A percentile compares a stretch with the other conserved stretches of the same genome.
Evolutionary conservation across 2,888 invertebrate species (phyloP).

Genomic region (Limnephilus auricula): DNA sequence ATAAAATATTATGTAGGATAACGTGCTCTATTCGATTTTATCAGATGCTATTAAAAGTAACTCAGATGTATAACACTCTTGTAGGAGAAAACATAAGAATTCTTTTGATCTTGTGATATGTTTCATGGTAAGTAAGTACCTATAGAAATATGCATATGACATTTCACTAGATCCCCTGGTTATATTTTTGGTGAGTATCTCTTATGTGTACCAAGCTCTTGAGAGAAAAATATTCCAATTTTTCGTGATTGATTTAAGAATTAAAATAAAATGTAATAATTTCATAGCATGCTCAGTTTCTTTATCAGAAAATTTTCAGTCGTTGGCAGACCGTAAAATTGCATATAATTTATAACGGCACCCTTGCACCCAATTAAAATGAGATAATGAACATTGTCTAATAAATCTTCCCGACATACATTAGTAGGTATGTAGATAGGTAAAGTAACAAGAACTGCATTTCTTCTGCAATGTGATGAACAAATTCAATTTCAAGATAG

Average conservation of each 20-base stretch:
- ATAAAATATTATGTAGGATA: no score
- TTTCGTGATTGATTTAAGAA: neutral
- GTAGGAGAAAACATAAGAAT: neutral
- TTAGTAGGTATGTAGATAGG: neutral
- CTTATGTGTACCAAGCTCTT: no score
- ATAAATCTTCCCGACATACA: neutral
- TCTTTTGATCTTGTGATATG: neutral
- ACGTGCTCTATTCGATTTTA: neutral
- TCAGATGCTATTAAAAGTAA: neutral
- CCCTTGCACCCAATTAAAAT: conserved; percentile 11
- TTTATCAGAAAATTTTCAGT: neutral
- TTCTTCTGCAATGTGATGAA: neutral
- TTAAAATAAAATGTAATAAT: neutral
- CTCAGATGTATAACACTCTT: neutral
- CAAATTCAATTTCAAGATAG: neutral
- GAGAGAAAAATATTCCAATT: no score
- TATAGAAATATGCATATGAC: neutral
- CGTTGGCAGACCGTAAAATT: conserved; percentile 9
- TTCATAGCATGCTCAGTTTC: neutral
- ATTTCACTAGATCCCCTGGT: neutral
- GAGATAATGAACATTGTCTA: neutral
- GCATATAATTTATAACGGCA: conserved; percentile 2
- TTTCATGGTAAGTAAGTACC: no score
- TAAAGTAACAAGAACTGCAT: neutral
- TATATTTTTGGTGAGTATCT: neutral